Evolutionary conservation across 2,113 vertebrate genomes (phyloP).

Genomic region (Tyto alba): DNA sequence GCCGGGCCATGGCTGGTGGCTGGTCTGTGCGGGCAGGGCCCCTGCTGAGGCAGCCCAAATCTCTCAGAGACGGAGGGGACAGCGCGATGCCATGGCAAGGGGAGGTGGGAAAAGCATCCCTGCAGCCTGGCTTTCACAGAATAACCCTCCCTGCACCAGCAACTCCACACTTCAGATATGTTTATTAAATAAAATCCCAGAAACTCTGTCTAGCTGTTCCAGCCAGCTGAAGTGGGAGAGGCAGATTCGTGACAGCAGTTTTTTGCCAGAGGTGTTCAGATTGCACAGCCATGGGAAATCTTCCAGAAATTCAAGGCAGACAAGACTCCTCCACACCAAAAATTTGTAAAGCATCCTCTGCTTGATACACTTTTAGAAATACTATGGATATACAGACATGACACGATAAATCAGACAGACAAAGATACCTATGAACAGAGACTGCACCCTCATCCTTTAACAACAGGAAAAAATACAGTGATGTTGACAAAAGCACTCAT

Average conservation of each 20-base stretch:
- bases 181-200: not conserved
- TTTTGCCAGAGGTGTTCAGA: not conserved
- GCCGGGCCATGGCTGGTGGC: rapidly evolving
- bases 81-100: rapidly evolving
- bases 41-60: not conserved
- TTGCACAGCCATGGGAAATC: not conserved
- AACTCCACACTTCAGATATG: not conserved
- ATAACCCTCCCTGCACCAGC: not conserved
- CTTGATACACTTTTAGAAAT: not conserved
- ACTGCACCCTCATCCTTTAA: not conserved
- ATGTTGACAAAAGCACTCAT: conserved; percentile 54
- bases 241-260: not conserved
- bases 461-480: conserved; percentile 14
- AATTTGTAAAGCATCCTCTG: not conserved
- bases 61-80: not conserved
- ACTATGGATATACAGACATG: not conserved
- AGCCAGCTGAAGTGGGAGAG: not conserved
- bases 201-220: not conserved
- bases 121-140: not conserved
- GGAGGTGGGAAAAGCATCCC: not conserved
- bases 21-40: rapidly evolving
- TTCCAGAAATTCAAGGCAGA: not conserved
- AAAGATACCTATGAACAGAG: not conserved
- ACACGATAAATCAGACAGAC: not conserved
- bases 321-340: not conserved